phyloP scores from a whole-genome alignment of 2,888 invertebrate species.

The Mimas tiliae region DNA sequence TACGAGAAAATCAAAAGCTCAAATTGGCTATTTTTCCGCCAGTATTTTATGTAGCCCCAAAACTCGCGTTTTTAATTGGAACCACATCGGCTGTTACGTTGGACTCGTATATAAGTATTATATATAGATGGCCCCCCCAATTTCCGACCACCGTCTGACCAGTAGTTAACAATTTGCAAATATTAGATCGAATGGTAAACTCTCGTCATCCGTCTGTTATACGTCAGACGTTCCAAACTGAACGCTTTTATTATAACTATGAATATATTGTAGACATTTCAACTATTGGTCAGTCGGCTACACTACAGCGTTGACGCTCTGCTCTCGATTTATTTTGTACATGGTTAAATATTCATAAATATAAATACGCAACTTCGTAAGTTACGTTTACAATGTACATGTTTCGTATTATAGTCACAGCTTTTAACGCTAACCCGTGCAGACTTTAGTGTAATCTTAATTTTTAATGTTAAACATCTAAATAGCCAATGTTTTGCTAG shows the following conservation, averaged over 20 bases:
- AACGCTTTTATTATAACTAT: neutral
- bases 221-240: neutral
- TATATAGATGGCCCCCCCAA: neutral
- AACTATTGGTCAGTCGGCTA: neutral
- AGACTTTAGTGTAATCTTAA: too few species aligned
- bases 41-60: neutral
- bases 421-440: too few species aligned
- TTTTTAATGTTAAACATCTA: too few species aligned
- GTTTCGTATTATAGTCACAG: too few species aligned
- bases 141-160: neutral
- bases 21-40: too few species aligned
- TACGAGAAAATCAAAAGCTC: too few species aligned
- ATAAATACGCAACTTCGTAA: too few species aligned
- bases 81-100: neutral
- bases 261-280: neutral
- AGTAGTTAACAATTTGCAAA: constrained; percentile 3
- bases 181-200: neutral
- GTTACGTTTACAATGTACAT: too few species aligned
- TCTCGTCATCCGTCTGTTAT: neutral
- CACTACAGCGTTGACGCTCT: neutral
- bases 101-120: neutral
- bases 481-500: too few species aligned
- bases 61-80: neutral
- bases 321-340: neutral
- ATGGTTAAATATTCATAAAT: neutral